Evolutionary conservation across 2,797 vertebrate genomes (phyloP).

Genomic region (Forpus xanthops): DNA sequence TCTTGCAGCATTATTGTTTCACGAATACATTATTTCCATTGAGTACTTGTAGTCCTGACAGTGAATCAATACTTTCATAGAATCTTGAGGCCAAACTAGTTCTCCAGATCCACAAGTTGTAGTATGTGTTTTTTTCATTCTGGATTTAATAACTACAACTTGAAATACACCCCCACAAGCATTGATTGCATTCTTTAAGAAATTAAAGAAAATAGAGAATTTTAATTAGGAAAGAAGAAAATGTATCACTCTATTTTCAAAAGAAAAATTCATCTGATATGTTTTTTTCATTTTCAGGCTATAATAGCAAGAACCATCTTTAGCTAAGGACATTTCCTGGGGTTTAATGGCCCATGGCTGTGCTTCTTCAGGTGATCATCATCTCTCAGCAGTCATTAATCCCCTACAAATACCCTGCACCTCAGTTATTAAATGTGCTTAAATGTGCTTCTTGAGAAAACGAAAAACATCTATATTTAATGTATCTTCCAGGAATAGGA

Average conservation of each 20-base stretch:
- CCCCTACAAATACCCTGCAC: neutral
- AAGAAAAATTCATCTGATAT: neutral
- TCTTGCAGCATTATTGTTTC: neutral
- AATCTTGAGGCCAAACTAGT: neutral
- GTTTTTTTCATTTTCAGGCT: neutral
- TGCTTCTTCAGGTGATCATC: conserved; percentile 34
- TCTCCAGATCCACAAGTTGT: neutral
- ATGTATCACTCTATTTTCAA: neutral
- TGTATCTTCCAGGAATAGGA: conserved; percentile 41
- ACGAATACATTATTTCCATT: neutral
- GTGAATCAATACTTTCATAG: neutral
- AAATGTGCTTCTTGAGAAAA: conserved; percentile 26
- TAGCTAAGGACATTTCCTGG: conserved; percentile 56
- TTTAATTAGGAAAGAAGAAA: conserved; percentile 27
- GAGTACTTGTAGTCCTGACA: neutral
- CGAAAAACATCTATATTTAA: conserved; percentile 55
- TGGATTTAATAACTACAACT: conserved; percentile 16
- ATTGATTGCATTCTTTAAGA: neutral
- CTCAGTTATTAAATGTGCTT: conserved; percentile 42
- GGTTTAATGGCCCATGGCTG: conserved; percentile 40
- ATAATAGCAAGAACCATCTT: conserved; percentile 20
- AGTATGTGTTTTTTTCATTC: conserved; percentile 28
- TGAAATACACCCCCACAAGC: neutral
- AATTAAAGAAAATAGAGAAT: neutral
- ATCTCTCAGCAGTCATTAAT: conserved; percentile 60